phyloP scores from a whole-genome alignment of 92 coral and sea anemone genomes.

The Bergia sp. region DNA sequence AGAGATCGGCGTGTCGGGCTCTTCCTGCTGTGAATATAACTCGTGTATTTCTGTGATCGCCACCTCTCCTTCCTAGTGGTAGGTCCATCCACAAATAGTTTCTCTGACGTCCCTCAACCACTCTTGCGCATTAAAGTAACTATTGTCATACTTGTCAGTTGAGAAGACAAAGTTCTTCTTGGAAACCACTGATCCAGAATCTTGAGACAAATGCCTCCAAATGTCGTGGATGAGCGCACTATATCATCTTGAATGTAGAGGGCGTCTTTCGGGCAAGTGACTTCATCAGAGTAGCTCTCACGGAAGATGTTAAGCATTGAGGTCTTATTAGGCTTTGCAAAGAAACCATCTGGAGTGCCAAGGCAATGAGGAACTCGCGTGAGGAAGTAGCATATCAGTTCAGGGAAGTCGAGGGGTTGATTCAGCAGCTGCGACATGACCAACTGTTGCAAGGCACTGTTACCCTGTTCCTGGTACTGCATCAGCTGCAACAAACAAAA shows the following conservation, averaged over 20 bases:
- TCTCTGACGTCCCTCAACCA: constrained; percentile 23
- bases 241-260: constrained; percentile 3
- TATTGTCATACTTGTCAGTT: constrained; percentile 2
- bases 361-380: constrained; percentile 17
- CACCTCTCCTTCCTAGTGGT: constrained; percentile 9
- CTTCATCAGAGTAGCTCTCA: constrained; percentile 24
- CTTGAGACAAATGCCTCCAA: constrained; percentile 20
- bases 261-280: constrained; percentile 20
- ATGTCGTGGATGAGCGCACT: constrained; percentile 9
- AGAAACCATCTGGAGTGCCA: constrained; percentile 11
- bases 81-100: constrained; percentile 10
- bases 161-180: constrained; percentile 20
- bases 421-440: constrained; percentile 7
- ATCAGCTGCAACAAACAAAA: neutral
- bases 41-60: constrained; percentile 20
- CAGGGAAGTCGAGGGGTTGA: constrained; percentile 8
- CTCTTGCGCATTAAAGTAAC: constrained; percentile 9
- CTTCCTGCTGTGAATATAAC: constrained; percentile 23
- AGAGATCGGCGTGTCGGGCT: constrained; percentile 14
- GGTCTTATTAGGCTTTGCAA: constrained; percentile 13
- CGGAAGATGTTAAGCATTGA: constrained; percentile 20
- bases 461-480: neutral
- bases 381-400: constrained; percentile 19
- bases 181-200: constrained; percentile 16
- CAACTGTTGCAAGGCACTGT: constrained; percentile 11